These are phyloP conservation scores for Limnephilus auricula DNA, from an alignment of 2,888 invertebrate genomes.

Conservation along the genomic window DNA sequence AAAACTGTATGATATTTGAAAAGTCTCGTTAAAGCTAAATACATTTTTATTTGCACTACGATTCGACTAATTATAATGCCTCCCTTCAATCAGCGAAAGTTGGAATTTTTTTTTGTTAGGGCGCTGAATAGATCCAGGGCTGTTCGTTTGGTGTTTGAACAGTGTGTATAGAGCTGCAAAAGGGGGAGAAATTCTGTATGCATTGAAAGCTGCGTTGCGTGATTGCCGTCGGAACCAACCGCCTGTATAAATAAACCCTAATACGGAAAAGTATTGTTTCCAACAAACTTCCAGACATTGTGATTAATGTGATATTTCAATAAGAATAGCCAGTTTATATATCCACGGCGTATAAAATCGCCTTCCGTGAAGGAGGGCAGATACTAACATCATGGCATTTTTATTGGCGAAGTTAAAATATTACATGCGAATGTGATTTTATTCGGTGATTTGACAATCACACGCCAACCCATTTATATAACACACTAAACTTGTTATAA, in stretches of 20 bases:
- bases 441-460: too few species aligned
- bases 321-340: background rate
- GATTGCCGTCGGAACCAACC: background rate
- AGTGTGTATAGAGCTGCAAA: background rate
- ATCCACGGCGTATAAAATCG: background rate
- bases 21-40: background rate
- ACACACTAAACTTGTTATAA: background rate
- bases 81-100: background rate
- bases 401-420: background rate
- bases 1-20: background rate
- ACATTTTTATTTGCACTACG: background rate
- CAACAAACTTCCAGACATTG: background rate
- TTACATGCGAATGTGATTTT: background rate
- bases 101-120: background rate
- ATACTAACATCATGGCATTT: background rate
- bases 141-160: background rate
- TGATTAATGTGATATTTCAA: conserved; percentile 4
- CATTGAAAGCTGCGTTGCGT: background rate
- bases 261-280: background rate
- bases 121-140: background rate
- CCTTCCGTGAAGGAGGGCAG: background rate
- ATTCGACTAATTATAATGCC: background rate
- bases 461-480: background rate
- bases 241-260: background rate
- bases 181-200: background rate